These are phyloP conservation scores for Alcis repandata DNA, from an alignment of 2,888 invertebrate genomes.

Conservation along the genomic window DNA sequence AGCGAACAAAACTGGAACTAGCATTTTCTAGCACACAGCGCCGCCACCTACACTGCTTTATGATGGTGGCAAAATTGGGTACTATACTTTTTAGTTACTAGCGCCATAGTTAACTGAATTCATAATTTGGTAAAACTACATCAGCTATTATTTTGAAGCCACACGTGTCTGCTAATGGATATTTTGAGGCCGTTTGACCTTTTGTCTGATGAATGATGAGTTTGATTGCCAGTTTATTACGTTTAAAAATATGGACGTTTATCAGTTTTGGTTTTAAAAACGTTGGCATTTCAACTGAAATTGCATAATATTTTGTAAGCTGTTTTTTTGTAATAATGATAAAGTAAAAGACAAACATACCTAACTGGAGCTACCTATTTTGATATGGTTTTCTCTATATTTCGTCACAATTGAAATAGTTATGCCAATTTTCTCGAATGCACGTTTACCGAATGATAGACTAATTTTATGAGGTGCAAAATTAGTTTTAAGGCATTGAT, in stretches of 20 bases:
- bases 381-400: no score
- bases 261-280: neutral
- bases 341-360: no score
- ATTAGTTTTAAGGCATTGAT: no score
- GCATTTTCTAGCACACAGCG: neutral
- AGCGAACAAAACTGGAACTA: neutral
- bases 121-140: neutral
- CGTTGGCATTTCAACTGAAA: neutral
- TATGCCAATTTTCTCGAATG: no score
- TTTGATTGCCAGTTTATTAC: constrained; percentile 10
- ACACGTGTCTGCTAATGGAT: constrained; percentile 6
- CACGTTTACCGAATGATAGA: no score
- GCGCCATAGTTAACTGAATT: neutral
- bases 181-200: constrained; percentile 17
- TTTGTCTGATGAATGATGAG: constrained; percentile 12
- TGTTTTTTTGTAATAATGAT: neutral
- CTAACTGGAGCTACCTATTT: no score
- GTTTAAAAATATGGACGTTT: neutral
- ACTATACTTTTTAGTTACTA: neutral
- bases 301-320: constrained; percentile 1
- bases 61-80: neutral
- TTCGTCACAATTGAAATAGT: no score
- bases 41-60: no score
- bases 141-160: neutral
- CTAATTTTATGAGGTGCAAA: no score